Base-by-base conservation (phyloP, 1,140 invertebrate genomes). In the Tribolium castaneum region DNA sequence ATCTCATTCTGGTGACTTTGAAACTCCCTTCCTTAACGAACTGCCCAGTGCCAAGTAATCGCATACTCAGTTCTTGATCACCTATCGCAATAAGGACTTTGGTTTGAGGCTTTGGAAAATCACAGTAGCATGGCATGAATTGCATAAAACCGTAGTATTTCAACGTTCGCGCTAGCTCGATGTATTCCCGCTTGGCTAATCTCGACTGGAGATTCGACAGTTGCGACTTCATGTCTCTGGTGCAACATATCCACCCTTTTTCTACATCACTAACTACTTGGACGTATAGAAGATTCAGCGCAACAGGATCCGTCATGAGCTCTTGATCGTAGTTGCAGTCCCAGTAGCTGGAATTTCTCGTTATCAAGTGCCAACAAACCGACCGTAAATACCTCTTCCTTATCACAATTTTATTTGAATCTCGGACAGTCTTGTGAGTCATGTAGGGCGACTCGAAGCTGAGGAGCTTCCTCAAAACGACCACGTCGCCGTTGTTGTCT, bases 381-480 rank as follows among this genome's bases (percentile, higher is more conserved):
- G 4, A 6, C 5, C 5, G 25, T 30, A 30, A 30, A 30, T 87
- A 93, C 92, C 91, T 93, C 89, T 94, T 95, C 80, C 94, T 90
- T 81, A 96, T 87, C 72, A 94, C 90, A 86, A 96, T 90, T 87
- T 91, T 92, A 86, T 82, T 88, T 90, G 82, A 89, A 75, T 83
- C 82, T 76, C 87, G 86, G 25, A 90, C 87, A 83, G 89, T 88
- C 81, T 88, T 94, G 83, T 96, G 91, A 71, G 97, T 97, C 87
- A 99, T 94, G 87, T 95, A 96, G 7, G 97, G 97, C 77, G 96
- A 97, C 90, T 99, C 98, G 91, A 98, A 99, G 85, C 98, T 93
- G 88, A 98, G 95, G 19, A 99, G 87, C 86, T 95, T 95, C 75
- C 97, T 91, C 51, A 98, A 86, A 86, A 97, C 92, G 90, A 90